Base-by-base conservation (phyloP, 1,140 invertebrate species). In the Cydia fagiglandana region DNA sequence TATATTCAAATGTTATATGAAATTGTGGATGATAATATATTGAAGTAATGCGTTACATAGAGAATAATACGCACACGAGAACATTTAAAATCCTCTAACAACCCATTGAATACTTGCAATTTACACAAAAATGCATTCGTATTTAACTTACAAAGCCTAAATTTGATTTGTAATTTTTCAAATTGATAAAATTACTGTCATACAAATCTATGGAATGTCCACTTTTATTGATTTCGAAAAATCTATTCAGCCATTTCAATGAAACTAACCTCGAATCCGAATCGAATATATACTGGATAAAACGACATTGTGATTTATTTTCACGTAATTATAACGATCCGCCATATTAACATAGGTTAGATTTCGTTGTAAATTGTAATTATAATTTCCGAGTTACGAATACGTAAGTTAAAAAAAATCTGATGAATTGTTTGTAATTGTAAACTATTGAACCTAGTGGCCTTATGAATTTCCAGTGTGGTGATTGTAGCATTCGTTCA, bases 401-500 rank as follows among this genome's bases (percentile, higher is more conserved):
- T 53, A 75, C 56, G 50, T 75, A 75, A 64, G 53, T 9, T 64
- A 38, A 30, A 73, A 53, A 17, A 30, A 30, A 20, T 45, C 38
- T 28, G 38, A 73, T 47, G 17, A 45, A 47, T 47, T 73, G 38
- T 73, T 47, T 41, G 41, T 28, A 73, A 73, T 73, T 73, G n/a
- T 73, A 24, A 70, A 70, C 66, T 68, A 77, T 74, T 76, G 76
- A 84, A 87, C 76, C 75, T 86, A 86, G 91, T 87, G 90, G 91
- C 91, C 91, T 92, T 92, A 90, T 81, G 83, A 83, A 84, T 88
- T 88, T 89, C 88, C 90, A 92, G 89, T 91, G 88, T 85, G 79
- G 30, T 87, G 81, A 84, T 88, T 82, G 87, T 84, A 86, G 86
- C 87, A 87, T 89, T 90, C 85, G 86, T 88, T 90, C 90, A 88